A percentile compares a stretch with the other conserved stretches of the same genome.
These are phyloP conservation scores for Petaurus breviceps DNA, from an alignment of 2,113 vertebrate species.

Conservation along the genomic window DNA sequence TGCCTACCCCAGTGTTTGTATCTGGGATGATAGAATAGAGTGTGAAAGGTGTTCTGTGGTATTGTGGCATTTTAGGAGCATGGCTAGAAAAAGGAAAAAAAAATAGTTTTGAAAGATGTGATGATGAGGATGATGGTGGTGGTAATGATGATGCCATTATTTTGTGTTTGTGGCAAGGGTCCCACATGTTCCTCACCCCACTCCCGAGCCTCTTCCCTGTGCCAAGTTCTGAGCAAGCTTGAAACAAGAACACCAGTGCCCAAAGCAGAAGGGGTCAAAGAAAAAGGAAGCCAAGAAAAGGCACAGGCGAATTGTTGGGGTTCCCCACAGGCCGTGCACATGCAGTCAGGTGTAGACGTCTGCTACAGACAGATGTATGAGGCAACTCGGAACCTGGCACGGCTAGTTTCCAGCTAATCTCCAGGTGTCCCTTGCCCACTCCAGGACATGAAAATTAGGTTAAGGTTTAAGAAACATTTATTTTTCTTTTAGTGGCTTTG, in stretches of 20 bases:
- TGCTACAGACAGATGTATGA: rapidly evolving
- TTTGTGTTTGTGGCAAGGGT: conserved; percentile 47
- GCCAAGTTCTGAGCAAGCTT: background rate
- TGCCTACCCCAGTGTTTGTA: conserved; percentile 47
- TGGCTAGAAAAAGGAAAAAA: conserved; percentile 24
- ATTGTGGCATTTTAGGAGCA: conserved; percentile 58
- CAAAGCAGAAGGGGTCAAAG: background rate
- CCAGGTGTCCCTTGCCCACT: conserved; percentile 25
- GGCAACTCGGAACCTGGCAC: conserved; percentile 52
- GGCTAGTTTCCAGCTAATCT: background rate
- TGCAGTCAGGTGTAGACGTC: background rate
- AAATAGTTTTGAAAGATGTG: background rate
- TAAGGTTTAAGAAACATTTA: conserved; percentile 65
- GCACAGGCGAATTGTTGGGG: background rate
- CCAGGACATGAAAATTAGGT: conserved; percentile 28
- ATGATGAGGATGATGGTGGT: background rate
- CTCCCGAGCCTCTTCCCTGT: background rate
- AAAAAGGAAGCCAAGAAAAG: background rate
- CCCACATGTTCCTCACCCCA: background rate
- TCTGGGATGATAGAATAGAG: conserved; percentile 64
- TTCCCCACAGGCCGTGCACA: background rate
- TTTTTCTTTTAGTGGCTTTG: conserved; percentile 79
- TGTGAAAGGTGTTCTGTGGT: conserved; percentile 48
- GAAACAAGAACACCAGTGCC: background rate
- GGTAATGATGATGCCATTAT: conserved; percentile 46